Percentiles rank a stretch among this genome's conserved stretches.
Conservation (phyloP, 2,797 vertebrate species). For the Sciurus carolinensis region DNA sequence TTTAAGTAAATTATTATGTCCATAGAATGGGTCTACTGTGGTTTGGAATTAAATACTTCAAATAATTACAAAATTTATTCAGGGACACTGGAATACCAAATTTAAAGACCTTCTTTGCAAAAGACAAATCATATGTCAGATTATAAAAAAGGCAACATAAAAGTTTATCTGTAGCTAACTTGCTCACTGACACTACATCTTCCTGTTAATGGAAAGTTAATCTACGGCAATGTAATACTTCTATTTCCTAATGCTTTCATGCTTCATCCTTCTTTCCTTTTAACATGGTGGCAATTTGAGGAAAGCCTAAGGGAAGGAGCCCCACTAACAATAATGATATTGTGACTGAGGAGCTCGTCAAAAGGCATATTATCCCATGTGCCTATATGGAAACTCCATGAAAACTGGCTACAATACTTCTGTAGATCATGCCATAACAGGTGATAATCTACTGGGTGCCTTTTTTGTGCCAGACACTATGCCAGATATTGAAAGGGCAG, state of each 20-base stretch:
- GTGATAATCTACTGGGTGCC: background rate
- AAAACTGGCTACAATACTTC: background rate
- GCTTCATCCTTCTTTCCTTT: background rate
- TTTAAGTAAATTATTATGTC: background rate
- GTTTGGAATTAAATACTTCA: constrained; percentile 45
- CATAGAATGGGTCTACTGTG: background rate
- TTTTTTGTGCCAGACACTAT: background rate
- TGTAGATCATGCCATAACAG: background rate
- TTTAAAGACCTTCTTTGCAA: background rate
- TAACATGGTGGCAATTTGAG: background rate
- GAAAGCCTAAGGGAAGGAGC: background rate
- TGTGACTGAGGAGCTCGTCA: background rate
- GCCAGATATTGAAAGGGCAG: background rate
- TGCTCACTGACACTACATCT: background rate
- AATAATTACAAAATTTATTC: constrained; percentile 37
- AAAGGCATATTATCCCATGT: background rate
- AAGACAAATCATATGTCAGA: background rate
- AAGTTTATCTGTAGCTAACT: background rate
- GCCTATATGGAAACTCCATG: background rate
- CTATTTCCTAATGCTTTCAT: background rate
- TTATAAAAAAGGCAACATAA: background rate
- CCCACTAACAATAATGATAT: background rate
- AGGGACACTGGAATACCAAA: constrained; percentile 2
- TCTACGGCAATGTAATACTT: background rate
- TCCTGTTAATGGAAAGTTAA: background rate